A percentile compares a stretch with the other conserved stretches of the same genome.
phyloP scores from a whole-genome alignment of 37 sponge, comb jelly and placozoan species.

The Petrosia ficiformis region DNA sequence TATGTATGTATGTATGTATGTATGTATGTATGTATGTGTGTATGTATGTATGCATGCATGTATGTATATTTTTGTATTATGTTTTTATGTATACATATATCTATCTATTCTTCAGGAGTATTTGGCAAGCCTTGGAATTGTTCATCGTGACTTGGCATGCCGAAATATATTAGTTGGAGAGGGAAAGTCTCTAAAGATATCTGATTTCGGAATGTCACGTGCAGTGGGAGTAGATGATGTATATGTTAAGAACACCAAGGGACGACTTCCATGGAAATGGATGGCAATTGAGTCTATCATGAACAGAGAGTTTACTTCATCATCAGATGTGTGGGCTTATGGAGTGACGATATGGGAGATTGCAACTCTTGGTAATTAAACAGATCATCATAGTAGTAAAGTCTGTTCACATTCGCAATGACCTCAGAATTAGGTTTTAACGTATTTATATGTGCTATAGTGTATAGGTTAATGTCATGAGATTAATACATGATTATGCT shows the following conservation, averaged over 20 bases:
- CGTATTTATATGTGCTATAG: too few relatives aligned
- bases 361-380: conserved; percentile 69
- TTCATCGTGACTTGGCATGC: conserved; percentile 77
- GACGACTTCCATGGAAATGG: conserved; percentile 73
- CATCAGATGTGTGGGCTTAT: conserved; percentile 82
- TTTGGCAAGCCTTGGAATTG: conserved; percentile 63
- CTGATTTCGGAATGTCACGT: conserved; percentile 80
- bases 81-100: neutral
- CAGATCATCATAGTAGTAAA: too few relatives aligned
- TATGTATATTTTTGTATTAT: too few relatives aligned
- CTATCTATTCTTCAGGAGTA: conserved; percentile 50
- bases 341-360: conserved; percentile 77
- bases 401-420: too few relatives aligned
- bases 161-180: conserved; percentile 71
- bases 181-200: conserved; percentile 70
- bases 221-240: conserved; percentile 36
- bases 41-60: neutral
- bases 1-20: too few relatives aligned
- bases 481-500: too few relatives aligned
- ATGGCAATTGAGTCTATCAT: conserved; percentile 82
- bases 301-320: conserved; percentile 59
- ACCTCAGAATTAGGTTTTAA: too few relatives aligned
- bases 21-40: too few relatives aligned
- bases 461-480: too few relatives aligned
- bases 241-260: conserved; percentile 69